phyloP scores from a whole-genome alignment of 2,888 invertebrate genomes.

The Erebia epiphron region DNA sequence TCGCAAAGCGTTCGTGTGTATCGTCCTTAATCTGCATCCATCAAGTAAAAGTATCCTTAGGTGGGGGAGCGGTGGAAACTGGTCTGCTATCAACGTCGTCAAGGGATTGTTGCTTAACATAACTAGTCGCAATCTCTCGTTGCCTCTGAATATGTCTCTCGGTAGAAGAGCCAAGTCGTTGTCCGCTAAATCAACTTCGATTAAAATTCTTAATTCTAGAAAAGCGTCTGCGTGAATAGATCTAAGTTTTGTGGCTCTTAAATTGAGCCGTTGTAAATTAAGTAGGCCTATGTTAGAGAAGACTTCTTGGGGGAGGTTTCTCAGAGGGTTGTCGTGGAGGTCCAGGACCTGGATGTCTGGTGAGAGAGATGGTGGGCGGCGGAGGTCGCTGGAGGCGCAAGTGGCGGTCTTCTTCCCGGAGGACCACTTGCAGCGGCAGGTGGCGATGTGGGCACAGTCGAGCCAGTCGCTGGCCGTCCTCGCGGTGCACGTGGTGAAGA shows the following conservation, averaged over 20 bases:
- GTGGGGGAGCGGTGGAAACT: slow-evolving; percentile 92
- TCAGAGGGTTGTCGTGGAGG: slow-evolving; percentile 90
- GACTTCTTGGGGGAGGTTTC: slow-evolving; percentile 88
- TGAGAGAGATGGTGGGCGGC: slow-evolving; percentile 87
- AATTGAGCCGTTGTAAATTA: slow-evolving; percentile 92
- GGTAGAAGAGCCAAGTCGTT: slow-evolving; percentile 90
- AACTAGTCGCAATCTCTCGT: slow-evolving; percentile 90
- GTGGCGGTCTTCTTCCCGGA: slow-evolving; percentile 95
- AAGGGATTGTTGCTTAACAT: slow-evolving; percentile 93
- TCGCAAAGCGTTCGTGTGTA: slow-evolving; percentile 90
- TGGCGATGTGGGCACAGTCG: slow-evolving; percentile 91
- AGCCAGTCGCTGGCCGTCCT: slow-evolving; percentile 89
- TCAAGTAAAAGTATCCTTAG: slow-evolving; percentile 91
- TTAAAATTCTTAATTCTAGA: slow-evolving; percentile 90
- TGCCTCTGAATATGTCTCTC: slow-evolving; percentile 91
- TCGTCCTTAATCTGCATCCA: slow-evolving; percentile 88
- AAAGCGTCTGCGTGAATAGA: slow-evolving; percentile 93
- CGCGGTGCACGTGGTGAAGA: slow-evolving; percentile 77
- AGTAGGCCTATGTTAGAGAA: slow-evolving; percentile 90
- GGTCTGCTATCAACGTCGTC: slow-evolving; percentile 86
- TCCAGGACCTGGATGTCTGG: slow-evolving; percentile 87
- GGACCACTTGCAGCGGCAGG: slow-evolving; percentile 96
- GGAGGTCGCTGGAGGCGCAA: slow-evolving; percentile 91
- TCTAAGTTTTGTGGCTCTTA: slow-evolving; percentile 89
- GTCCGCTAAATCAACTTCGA: slow-evolving; percentile 93